These are phyloP conservation scores for Hydriomena furcata DNA, from an alignment of 2,888 invertebrate genomes.

Conservation along the genomic window DNA sequence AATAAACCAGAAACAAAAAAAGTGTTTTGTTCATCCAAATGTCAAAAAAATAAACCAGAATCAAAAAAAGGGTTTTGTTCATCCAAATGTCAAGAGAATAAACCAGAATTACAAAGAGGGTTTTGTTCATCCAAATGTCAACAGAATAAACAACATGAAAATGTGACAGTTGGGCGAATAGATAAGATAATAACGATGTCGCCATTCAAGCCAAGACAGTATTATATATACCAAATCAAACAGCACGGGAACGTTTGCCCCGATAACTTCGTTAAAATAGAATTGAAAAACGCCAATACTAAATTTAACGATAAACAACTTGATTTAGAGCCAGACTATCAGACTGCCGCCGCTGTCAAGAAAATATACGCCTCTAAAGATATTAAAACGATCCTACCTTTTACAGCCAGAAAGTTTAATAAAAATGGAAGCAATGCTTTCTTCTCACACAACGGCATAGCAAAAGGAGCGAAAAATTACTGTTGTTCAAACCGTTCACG, in stretches of 20 bases:
- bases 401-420: constrained; percentile 45
- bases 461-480: constrained; percentile 8
- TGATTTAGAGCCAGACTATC: neutral
- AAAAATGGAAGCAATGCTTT: constrained; percentile 41
- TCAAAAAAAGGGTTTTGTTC: no score
- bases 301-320: constrained; percentile 7
- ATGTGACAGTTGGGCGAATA: constrained; percentile 23
- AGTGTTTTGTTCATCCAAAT: constrained; percentile 51
- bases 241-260: neutral
- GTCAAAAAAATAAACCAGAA: no score
- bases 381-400: constrained; percentile 44
- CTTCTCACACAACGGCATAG: constrained; percentile 19
- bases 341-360: neutral
- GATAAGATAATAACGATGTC: constrained; percentile 28
- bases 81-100: no score
- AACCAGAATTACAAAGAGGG: no score
- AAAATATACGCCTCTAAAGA: neutral
- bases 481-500: constrained; percentile 8
- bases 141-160: constrained; percentile 21
- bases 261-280: neutral
- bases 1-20: no score
- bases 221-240: constrained; percentile 29
- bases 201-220: constrained; percentile 32
- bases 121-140: no score
- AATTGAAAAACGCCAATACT: constrained; percentile 2